phyloP scores from a whole-genome alignment of 2,797 vertebrate species.

The Buphagus erythrorhynchus region DNA sequence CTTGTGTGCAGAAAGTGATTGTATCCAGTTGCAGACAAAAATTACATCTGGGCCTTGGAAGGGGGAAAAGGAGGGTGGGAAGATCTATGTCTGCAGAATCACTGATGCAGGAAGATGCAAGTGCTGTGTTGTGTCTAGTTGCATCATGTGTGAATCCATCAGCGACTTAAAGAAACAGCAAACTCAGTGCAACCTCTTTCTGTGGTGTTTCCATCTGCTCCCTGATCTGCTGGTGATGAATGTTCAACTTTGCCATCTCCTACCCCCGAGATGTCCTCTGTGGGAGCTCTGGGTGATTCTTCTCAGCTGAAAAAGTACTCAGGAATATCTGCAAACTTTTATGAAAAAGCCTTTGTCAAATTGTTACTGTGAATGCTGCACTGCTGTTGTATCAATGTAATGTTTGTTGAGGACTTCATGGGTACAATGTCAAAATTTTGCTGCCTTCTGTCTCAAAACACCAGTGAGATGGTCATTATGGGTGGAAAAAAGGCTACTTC shows the following conservation, averaged over 20 bases:
- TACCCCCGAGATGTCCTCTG: background rate
- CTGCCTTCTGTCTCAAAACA: background rate
- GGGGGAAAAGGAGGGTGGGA: conserved; percentile 51
- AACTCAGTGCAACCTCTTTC: conserved; percentile 20
- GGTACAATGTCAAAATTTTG: background rate
- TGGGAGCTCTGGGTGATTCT: background rate
- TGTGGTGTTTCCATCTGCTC: conserved; percentile 55
- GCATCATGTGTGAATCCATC: conserved; percentile 72
- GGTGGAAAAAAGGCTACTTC: background rate
- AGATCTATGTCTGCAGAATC: conserved; percentile 60
- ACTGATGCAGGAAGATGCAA: conserved; percentile 70
- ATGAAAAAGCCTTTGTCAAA: background rate
- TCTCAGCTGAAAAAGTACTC: background rate
- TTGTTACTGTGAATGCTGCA: fast-evolving
- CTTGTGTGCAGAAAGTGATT: background rate
- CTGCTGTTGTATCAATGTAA: fast-evolving
- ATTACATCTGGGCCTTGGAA: conserved; percentile 39
- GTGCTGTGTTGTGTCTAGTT: conserved; percentile 67
- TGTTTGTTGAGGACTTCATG: background rate
- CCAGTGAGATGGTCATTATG: background rate
- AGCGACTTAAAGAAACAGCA: conserved; percentile 61
- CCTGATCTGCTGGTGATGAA: background rate
- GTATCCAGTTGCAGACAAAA: conserved; percentile 38
- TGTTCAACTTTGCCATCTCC: background rate
- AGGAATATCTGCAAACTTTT: background rate